phyloP scores from a whole-genome alignment of 2,888 invertebrate species.

The Melitaea athalia region DNA sequence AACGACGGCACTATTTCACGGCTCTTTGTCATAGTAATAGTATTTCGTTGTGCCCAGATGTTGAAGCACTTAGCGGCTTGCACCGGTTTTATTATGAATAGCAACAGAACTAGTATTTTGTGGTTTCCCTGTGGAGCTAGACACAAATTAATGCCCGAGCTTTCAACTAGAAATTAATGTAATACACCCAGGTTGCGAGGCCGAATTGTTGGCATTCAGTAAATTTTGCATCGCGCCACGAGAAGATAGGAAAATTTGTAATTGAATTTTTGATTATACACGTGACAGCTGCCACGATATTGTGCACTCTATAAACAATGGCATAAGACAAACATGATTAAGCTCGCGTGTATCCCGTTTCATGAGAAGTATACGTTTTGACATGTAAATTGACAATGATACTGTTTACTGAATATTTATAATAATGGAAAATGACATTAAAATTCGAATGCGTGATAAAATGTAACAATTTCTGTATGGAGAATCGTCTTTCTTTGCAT shows the following conservation, averaged over 20 bases:
- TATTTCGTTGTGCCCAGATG: conserved; percentile 74
- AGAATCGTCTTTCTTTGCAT: too few relatives aligned
- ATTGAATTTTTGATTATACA: conserved; percentile 67
- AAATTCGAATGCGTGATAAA: too few relatives aligned
- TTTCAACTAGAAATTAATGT: conserved; percentile 81
- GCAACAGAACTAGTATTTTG: conserved; percentile 80
- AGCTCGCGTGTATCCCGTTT: conserved; percentile 18
- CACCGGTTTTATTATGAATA: conserved; percentile 80
- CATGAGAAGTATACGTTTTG: conserved; percentile 23
- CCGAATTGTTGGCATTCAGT: conserved; percentile 75
- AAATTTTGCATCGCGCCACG: conserved; percentile 58
- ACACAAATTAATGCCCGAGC: conserved; percentile 79
- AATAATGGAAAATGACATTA: background rate
- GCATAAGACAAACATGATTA: conserved; percentile 27
- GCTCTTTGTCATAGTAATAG: conserved; percentile 70
- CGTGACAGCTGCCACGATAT: conserved; percentile 33
- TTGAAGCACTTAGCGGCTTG: conserved; percentile 78
- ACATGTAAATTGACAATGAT: conserved; percentile 18
- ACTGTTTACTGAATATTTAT: conserved; percentile 2
- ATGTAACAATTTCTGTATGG: too few relatives aligned
- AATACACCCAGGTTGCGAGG: conserved; percentile 78
- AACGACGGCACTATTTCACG: conserved; percentile 46
- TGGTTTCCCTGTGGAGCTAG: conserved; percentile 74
- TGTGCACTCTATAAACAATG: conserved; percentile 29
- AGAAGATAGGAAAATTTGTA: conserved; percentile 59